Evolutionary conservation across 2,888 invertebrate species (phyloP), one percentile per base, ranked within the genome.

Genomic region (Stegophylla sp.): DNA sequence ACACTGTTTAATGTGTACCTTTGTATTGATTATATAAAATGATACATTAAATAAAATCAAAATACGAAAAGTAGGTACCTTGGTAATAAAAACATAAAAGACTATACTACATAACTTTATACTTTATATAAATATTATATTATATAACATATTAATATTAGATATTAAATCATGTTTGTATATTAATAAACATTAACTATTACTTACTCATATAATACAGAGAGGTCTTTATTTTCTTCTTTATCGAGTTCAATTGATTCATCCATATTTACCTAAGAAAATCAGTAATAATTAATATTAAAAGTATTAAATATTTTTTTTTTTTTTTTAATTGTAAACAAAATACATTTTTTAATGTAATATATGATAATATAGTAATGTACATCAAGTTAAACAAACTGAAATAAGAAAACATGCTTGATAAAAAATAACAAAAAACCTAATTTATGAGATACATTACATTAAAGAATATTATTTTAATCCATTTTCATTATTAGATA

Each of bases 261-360:
- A 5, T 63, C 41, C 79, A 79, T 79, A 26, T 71, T 79, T 41
- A 41, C 26, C 79, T 79, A n/a, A 13, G 69, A 77, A 77, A 69
- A n/a, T 10, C 26, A 15, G 7, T 34, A 26, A 59, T 53, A 43
- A 20, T 43, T 43, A 56, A 56, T 20, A 69, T 69, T 67, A 77
- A 45, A 26, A 20, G 10, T 13, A 77, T 34, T 48, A 48, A 5
- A 43, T 59, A 59, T 17, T 17, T 17, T 28, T 10, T 5, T n/a
- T 26, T 26, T 59, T 20, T 23, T 13, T 20, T 41, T 17, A n/a
- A 23, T 15, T 26, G 7, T 17, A 61, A 51, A 51, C 4, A 51
- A 51, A 51, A 17, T n/a, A n/a, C n/a, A n/a, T n/a, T n/a, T n/a
- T n/a, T n/a, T n/a, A n/a, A 17, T 23, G 20, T 56, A 23, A 10